Percentiles rank a stretch among this genome's conserved stretches.
These are phyloP conservation scores for Dicyrtomina minuta DNA, from an alignment of 2,888 invertebrate genomes.

Conservation along the genomic window DNA sequence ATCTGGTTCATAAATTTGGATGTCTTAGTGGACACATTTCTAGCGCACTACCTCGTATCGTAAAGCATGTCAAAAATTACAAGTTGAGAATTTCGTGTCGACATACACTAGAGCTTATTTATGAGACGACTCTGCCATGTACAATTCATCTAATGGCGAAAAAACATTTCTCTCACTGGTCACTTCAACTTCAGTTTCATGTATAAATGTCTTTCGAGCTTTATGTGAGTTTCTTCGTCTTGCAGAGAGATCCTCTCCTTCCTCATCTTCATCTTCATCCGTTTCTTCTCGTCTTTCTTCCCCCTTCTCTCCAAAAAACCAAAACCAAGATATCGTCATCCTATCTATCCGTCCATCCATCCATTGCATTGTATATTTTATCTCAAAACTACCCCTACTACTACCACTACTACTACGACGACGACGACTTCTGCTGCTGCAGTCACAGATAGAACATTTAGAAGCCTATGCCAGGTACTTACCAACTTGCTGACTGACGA, in stretches of 20 bases:
- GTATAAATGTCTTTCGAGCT: background rate
- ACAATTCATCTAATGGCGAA: constrained; percentile 30
- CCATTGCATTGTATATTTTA: too few species aligned
- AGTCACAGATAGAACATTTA: too few species aligned
- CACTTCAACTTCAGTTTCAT: background rate
- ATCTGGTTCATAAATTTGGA: constrained; percentile 41
- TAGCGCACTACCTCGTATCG: constrained; percentile 38
- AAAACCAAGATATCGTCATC: too few species aligned
- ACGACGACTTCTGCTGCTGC: too few species aligned
- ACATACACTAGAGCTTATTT: constrained; percentile 40
- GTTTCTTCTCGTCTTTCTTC: background rate
- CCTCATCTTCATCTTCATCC: too few species aligned
- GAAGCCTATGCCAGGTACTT: too few species aligned
- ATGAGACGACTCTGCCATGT: constrained; percentile 37
- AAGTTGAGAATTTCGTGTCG: constrained; percentile 43
- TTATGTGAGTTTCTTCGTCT: background rate
- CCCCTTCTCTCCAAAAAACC: too few species aligned
- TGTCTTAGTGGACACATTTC: constrained; percentile 44
- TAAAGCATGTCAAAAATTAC: constrained; percentile 47
- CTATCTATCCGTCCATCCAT: too few species aligned
- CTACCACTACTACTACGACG: too few species aligned
- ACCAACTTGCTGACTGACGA: too few species aligned
- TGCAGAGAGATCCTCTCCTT: background rate
- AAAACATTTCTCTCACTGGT: constrained; percentile 17
- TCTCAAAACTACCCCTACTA: too few species aligned